A percentile compares a stretch with the other conserved stretches of the same genome.
Conservation (phyloP, 2,113 vertebrate species). For the Hyperopisus bebe region DNA sequence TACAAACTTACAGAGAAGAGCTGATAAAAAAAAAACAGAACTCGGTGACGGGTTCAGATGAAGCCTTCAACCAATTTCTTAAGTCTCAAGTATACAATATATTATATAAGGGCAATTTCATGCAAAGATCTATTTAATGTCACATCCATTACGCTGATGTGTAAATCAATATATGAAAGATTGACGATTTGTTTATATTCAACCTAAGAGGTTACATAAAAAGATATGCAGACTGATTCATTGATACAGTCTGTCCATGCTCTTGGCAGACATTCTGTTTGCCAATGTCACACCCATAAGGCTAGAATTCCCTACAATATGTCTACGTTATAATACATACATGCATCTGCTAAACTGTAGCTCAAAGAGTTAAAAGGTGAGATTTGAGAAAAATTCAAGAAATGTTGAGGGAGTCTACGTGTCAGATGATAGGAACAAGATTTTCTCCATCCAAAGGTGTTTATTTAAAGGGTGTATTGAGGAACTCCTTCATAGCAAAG, state of each 20-base stretch:
- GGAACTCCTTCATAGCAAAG: neutral
- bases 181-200: neutral
- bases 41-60: neutral
- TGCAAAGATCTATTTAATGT: neutral
- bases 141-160: neutral
- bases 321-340: neutral
- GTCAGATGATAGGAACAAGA: neutral
- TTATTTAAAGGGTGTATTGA: neutral
- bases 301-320: neutral
- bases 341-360: neutral
- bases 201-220: neutral
- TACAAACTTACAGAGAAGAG: neutral
- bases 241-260: neutral
- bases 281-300: neutral
- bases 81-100: neutral
- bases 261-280: neutral
- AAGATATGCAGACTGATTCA: neutral
- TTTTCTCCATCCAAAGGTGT: neutral
- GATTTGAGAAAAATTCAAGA: neutral
- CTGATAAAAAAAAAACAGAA: neutral
- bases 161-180: neutral
- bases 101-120: neutral
- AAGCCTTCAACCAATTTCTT: neutral
- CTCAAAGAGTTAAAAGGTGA: neutral
- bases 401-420: neutral